phyloP scores from a whole-genome alignment of 2,113 vertebrate species.

The Lonchura striata region DNA sequence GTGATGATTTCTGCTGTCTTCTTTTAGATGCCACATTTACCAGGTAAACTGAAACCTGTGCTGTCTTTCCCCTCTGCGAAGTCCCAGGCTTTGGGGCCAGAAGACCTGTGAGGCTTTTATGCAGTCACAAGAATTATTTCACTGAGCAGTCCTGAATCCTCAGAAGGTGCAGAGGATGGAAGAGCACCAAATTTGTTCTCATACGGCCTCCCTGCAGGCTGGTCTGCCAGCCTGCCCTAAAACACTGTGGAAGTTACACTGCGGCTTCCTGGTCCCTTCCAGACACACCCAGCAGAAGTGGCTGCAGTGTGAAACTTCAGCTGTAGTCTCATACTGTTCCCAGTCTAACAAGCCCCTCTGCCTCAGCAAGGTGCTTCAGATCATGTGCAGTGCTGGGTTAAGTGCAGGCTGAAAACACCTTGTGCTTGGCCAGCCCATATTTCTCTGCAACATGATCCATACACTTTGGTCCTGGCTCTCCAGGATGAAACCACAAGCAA shows the following conservation, averaged over 20 bases:
- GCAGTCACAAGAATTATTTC: background rate
- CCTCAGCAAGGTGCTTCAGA: background rate
- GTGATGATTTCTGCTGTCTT: background rate
- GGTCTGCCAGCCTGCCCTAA: background rate
- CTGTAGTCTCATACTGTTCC: background rate
- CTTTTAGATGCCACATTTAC: background rate
- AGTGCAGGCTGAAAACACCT: background rate
- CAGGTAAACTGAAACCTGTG: background rate
- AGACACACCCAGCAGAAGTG: background rate
- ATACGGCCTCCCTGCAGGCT: rapidly evolving
- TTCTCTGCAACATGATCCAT: background rate
- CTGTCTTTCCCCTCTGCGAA: background rate
- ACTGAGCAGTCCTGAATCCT: background rate
- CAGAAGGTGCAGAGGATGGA: background rate
- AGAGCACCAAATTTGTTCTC: background rate
- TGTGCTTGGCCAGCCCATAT: rapidly evolving
- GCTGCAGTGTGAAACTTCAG: background rate
- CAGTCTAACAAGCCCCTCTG: background rate
- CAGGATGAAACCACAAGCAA: background rate
- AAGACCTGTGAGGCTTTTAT: background rate
- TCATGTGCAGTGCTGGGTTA: rapidly evolving
- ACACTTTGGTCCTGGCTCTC: background rate
- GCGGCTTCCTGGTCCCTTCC: rapidly evolving
- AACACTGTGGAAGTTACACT: background rate
- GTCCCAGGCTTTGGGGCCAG: background rate